Evolutionary conservation across 37 sponge, comb jelly and placozoan genomes (phyloP).

Genomic region (Halichondria panicea): DNA sequence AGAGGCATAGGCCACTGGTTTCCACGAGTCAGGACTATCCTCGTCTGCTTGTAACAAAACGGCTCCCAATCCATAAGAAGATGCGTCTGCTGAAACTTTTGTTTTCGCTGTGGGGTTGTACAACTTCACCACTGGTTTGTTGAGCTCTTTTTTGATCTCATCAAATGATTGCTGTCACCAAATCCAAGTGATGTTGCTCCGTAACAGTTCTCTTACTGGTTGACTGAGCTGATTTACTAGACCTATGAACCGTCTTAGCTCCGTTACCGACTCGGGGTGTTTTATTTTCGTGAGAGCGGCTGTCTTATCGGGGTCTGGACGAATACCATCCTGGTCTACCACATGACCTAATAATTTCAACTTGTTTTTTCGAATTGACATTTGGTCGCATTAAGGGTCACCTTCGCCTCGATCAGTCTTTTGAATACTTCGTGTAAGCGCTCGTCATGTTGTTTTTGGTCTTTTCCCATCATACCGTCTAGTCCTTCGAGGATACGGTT

Average conservation of each 20-base stretch:
- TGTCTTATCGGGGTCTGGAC: conserved; percentile 49
- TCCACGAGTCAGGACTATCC: conserved; percentile 17
- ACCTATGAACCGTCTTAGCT: conserved; percentile 40
- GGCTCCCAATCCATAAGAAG: conserved; percentile 39
- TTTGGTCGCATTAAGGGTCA: conserved; percentile 48
- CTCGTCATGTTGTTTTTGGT: conserved; percentile 36
- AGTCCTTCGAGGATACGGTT: conserved; percentile 27
- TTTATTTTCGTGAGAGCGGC: conserved; percentile 21
- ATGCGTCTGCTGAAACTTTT: conserved; percentile 51
- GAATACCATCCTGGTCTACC: conserved; percentile 35
- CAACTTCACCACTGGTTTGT: conserved; percentile 25
- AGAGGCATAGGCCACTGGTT: conserved; percentile 51
- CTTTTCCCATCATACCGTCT: conserved; percentile 32
- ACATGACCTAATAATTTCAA: too few relatives aligned
- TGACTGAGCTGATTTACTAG: conserved; percentile 49
- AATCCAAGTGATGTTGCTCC: conserved; percentile 20
- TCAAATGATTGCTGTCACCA: conserved; percentile 30
- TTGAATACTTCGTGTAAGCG: conserved; percentile 31
- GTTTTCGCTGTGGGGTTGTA: conserved; percentile 24
- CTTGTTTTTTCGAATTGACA: conserved; percentile 27
- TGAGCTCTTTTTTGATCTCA: conserved; percentile 27
- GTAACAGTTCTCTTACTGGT: conserved; percentile 47
- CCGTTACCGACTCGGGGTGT: conserved; percentile 8
- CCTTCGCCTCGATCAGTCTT: conserved; percentile 17
- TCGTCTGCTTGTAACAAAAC: conserved; percentile 27